Evolutionary conservation across 1,140 invertebrate species (phyloP), one percentile per base, ranked within the genome.

Genomic region (Luehdorfia chinensis): DNA sequence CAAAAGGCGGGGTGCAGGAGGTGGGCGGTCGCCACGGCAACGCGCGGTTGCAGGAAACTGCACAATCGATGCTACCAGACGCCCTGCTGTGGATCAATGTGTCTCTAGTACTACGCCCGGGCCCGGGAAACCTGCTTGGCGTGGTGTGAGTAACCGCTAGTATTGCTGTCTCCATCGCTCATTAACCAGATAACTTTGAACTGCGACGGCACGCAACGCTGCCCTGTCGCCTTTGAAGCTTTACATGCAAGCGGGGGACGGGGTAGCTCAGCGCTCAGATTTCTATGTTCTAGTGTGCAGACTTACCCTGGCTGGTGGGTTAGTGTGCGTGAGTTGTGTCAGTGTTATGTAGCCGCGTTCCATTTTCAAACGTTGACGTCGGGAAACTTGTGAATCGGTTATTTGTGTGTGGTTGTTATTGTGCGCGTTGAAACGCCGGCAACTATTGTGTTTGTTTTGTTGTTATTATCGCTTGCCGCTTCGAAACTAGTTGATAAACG

Each of bases 31-130:
- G 75, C 50, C 71, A 73, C 59, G 73, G 70, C 71, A 62, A 83
- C 77, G 63, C 55, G 47, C 63, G 55, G 77, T 75, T 84, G 75
- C 77, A 81, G 75, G 80, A 80, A 84, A 79, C 81, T 85, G 81
- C 81, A 81, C 70, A 85, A 85, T 85, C 81, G 76, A 85, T 85
- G 81, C 66, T 70, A 75, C 77, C 81, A 85, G 81, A 85, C 81
- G 78, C 63, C 59, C 11, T 59, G 62, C 67, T 83, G 67, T 84
- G 78, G 80, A 84, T 85, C 81, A 85, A 85, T 85, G 81, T 85
- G 81, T 85, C 78, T 83, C 76, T 85, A 85, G 81, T 83, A 84
- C 80, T 84, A 85, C 75, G 77, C 64, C 66, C 68, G 66, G 66
- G 70, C 75, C 76, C 75, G 77, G 77, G 76, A 70, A 81, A 74